Evolutionary conservation across 1,140 invertebrate species (phyloP).

Genomic region (Drosophila elegans): DNA sequence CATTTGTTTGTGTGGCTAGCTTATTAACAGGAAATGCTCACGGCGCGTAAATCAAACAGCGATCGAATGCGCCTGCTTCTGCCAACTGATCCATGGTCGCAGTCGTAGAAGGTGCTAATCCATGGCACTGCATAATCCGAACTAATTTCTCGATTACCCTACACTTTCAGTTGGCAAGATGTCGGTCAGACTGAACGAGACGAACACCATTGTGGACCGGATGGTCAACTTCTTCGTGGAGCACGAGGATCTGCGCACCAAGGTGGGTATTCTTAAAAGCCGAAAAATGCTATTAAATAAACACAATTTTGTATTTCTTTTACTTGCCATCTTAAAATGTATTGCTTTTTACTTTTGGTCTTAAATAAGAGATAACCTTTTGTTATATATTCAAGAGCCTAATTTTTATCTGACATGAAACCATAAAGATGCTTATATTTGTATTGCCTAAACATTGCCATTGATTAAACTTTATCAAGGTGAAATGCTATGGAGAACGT

Average conservation of each 20-base stretch:
- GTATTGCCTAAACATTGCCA: too few species aligned
- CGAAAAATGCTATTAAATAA: not conserved
- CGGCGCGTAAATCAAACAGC: conserved; percentile 47
- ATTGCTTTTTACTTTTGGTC: too few species aligned
- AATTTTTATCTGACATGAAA: too few species aligned
- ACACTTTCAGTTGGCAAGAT: conserved; percentile 58
- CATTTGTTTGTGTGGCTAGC: conserved; percentile 39
- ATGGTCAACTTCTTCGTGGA: conserved; percentile 84
- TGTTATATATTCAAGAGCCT: too few species aligned
- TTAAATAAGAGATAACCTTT: too few species aligned
- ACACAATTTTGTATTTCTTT: too few species aligned
- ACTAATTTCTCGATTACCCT: conserved; percentile 30
- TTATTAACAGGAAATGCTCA: conserved; percentile 55
- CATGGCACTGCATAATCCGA: conserved; percentile 7
- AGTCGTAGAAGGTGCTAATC: conserved; percentile 53
- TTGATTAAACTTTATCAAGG: too few species aligned
- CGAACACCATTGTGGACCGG: conserved; percentile 77
- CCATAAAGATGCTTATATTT: too few species aligned
- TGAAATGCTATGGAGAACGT: too few species aligned
- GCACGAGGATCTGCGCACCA: conserved; percentile 82
- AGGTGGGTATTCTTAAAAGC: conserved; percentile 36
- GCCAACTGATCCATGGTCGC: conserved; percentile 20
- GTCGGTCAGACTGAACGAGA: conserved; percentile 78
- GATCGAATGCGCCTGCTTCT: conserved; percentile 31
- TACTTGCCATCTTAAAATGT: too few species aligned